A percentile compares a stretch with the other conserved stretches of the same genome.
phyloP scores from a whole-genome alignment of 1,140 invertebrate genomes.

The Pseudomyrmex dendroicus region DNA sequence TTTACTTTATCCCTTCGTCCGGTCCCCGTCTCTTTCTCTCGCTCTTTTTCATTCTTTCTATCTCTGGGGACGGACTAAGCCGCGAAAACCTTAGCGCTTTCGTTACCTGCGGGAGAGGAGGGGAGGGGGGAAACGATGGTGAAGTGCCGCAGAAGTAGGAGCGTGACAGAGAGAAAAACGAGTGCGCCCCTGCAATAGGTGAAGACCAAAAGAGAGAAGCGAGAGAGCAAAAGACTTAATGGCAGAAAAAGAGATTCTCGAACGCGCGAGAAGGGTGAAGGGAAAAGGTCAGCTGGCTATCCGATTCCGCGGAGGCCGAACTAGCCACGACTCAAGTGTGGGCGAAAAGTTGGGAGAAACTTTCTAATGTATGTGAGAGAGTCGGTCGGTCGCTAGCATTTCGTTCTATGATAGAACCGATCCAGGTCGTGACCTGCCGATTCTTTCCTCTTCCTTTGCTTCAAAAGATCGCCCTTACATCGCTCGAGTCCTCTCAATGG shows the following conservation, averaged over 20 bases:
- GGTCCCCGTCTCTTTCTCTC: neutral
- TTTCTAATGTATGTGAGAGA: slow-evolving; percentile 82
- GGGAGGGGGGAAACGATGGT: neutral
- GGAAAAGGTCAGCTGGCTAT: slow-evolving; percentile 69
- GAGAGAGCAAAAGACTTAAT: slow-evolving; percentile 26
- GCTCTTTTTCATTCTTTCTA: slow-evolving; percentile 55
- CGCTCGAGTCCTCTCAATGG: slow-evolving; percentile 46
- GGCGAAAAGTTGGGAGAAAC: slow-evolving; percentile 79
- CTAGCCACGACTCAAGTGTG: slow-evolving; percentile 53
- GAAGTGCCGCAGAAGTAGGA: slow-evolving; percentile 50
- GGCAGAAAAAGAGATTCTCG: neutral
- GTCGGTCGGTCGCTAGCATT: slow-evolving; percentile 74
- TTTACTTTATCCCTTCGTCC: slow-evolving; percentile 64
- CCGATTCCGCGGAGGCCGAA: slow-evolving; percentile 70
- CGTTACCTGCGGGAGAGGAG: slow-evolving; percentile 43
- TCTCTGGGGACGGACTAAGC: slow-evolving; percentile 31
- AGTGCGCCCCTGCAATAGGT: slow-evolving; percentile 11
- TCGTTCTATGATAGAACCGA: slow-evolving; percentile 76
- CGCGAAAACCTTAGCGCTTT: slow-evolving; percentile 67
- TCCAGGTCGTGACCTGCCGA: slow-evolving; percentile 78
- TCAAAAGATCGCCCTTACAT: slow-evolving; percentile 46
- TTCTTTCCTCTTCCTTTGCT: slow-evolving; percentile 49
- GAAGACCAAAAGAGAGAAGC: neutral
- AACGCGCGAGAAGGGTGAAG: slow-evolving; percentile 9
- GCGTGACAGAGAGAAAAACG: slow-evolving; percentile 37